phyloP scores from a whole-genome alignment of 2,888 invertebrate genomes.

The Actias luna region DNA sequence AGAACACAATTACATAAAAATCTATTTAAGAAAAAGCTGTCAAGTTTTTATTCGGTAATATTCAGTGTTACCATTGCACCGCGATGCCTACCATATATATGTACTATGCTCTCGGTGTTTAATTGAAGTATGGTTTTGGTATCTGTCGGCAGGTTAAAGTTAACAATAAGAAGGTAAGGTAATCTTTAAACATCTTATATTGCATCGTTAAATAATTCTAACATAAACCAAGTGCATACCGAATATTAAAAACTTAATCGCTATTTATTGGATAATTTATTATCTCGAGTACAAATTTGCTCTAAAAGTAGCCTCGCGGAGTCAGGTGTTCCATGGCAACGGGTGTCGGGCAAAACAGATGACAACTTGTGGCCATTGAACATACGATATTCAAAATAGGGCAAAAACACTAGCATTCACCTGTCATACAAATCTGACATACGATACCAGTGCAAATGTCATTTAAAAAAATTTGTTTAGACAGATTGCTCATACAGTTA shows the following conservation, averaged over 20 bases:
- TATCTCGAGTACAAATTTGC: not conserved
- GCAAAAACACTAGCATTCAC: slow-evolving; percentile 54
- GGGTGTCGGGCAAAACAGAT: slow-evolving; percentile 46
- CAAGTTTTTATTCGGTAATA: too few relatives aligned
- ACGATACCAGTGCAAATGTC: slow-evolving; percentile 49
- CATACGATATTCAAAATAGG: slow-evolving; percentile 62
- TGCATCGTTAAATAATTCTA: not conserved
- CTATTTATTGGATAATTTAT: not conserved
- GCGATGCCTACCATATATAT: too few relatives aligned
- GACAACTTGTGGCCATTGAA: slow-evolving; percentile 50
- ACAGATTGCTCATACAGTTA: slow-evolving; percentile 30
- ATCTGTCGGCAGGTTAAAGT: too few relatives aligned
- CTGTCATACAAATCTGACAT: slow-evolving; percentile 58
- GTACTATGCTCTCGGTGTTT: too few relatives aligned
- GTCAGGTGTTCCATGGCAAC: slow-evolving; percentile 33
- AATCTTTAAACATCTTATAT: too few relatives aligned
- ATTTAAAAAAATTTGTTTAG: slow-evolving; percentile 28
- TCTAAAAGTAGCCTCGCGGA: not conserved
- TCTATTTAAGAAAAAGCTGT: too few relatives aligned
- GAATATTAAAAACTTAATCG: slow-evolving; percentile 2
- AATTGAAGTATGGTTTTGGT: too few relatives aligned
- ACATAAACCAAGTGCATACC: slow-evolving; percentile 1
- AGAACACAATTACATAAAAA: too few relatives aligned
- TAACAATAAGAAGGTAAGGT: too few relatives aligned
- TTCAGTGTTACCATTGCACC: too few relatives aligned